These are phyloP conservation scores for Gila robusta DNA, from an alignment of 2,797 vertebrate genomes.

Conservation along the genomic window DNA sequence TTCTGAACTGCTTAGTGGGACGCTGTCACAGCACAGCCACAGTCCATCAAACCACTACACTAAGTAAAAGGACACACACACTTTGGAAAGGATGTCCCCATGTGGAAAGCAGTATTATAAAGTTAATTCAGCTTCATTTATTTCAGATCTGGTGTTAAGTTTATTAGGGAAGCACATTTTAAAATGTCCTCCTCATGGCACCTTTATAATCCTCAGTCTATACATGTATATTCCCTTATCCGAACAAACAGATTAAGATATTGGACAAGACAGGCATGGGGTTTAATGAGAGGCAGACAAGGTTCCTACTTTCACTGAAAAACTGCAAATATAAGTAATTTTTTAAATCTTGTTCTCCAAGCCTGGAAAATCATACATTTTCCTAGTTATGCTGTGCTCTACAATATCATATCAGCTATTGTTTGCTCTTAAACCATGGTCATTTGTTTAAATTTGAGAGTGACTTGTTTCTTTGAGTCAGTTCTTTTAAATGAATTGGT, in stretches of 20 bases:
- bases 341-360: not conserved
- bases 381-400: not conserved
- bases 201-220: constrained; percentile 2
- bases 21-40: not conserved
- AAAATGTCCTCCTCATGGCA: constrained; percentile 4
- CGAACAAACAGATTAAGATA: constrained; percentile 1
- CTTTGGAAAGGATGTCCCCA: not conserved
- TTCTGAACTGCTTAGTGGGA: constrained; percentile 5
- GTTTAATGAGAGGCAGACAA: not conserved
- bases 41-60: not conserved
- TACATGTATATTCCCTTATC: constrained; percentile 12
- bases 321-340: not conserved
- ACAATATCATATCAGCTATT: not conserved
- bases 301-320: not conserved
- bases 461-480: not conserved
- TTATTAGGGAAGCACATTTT: not conserved
- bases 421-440: not conserved
- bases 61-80: not conserved
- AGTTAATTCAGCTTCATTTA: not conserved
- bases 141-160: not conserved
- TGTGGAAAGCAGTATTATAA: constrained; percentile 17
- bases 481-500: not conserved
- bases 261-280: not conserved
- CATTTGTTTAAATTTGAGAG: not conserved
- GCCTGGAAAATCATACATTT: not conserved